These are phyloP conservation scores for Gambusia holbrooki DNA, from an alignment of 2,113 vertebrate genomes.

Conservation along the genomic window DNA sequence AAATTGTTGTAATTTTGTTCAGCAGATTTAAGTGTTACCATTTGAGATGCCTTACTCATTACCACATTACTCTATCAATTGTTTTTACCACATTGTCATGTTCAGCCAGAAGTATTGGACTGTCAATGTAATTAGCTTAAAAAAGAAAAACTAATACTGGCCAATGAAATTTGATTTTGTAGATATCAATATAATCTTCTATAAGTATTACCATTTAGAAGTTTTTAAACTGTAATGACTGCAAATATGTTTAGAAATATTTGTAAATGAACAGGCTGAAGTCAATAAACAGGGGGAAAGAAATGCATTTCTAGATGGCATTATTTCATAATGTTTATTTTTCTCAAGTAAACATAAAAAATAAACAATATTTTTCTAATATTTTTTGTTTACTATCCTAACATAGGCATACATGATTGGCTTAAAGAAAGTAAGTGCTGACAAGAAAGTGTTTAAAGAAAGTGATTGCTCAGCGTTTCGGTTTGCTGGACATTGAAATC, in stretches of 20 bases:
- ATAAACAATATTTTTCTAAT: neutral
- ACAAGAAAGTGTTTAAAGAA: neutral
- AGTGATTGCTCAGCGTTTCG: slow-evolving; percentile 18
- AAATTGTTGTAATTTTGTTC: neutral
- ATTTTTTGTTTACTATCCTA: neutral
- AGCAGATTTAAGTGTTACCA: neutral
- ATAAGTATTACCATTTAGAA: neutral
- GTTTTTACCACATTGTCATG: neutral
- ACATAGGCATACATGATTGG: neutral
- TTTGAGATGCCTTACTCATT: neutral
- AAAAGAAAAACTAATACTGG: neutral
- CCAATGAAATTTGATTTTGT: neutral
- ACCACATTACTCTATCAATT: neutral
- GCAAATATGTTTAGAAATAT: neutral
- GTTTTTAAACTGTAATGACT: neutral
- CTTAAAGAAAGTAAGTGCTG: neutral
- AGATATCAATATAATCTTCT: neutral
- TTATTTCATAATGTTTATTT: neutral
- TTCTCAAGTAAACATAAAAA: neutral
- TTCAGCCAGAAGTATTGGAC: neutral
- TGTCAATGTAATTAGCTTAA: too few species aligned
- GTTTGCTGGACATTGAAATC: slow-evolving; percentile 5
- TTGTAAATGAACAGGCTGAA: too few species aligned
- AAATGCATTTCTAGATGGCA: neutral
- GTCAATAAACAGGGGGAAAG: neutral